Evolutionary conservation across 2,888 invertebrate genomes (phyloP), one percentile per base, ranked within the genome.

Genomic region (Andrena bucephala): DNA sequence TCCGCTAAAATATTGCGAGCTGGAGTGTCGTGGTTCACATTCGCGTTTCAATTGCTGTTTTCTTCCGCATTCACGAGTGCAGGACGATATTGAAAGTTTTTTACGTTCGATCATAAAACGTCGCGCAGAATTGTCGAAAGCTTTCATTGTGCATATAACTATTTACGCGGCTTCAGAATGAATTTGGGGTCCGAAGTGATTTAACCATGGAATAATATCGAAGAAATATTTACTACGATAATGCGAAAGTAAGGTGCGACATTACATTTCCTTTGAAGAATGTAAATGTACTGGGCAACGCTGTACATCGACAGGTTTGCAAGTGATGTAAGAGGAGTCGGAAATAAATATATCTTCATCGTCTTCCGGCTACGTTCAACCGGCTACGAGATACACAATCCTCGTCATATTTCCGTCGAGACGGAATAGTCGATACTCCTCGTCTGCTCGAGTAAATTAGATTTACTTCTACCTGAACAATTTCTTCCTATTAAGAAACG

Each of bases 31-130:
- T 8, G 13, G 36, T 20, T 57, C 57, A 29, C 60, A 10, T 70
- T 60, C 60, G 52, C 54, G 63, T 48, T 70, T 63, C 85, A 75
- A 69, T 81, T 78, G 73, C 84, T 85, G 69, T 70, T 76, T 82
- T 75, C 70, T 84, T 69, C 74, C 65, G 29, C 54, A 57, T 66
- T 67, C 66, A 42, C 13, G 13, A 24, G 42, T 16, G 27, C n/a
- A n/a, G 33, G n/a, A 24, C 2, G 16, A 36, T 60, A 68, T n/a
- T n/a, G 50, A 50, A 36, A 75, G 60, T 16, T 29, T 27, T 57
- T 60, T 31, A 52, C 27, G 2, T 7, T 69, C 59, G 31, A 60
- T 54, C 42, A 67, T 29, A 31, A 20, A 67, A 20, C 20, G 31
- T 36, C 16, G 42, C 16, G 13, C 42, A 42, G 16, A 42, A 42